phyloP scores from a whole-genome alignment of 2,888 invertebrate species.

The Nymphalis c-album region DNA sequence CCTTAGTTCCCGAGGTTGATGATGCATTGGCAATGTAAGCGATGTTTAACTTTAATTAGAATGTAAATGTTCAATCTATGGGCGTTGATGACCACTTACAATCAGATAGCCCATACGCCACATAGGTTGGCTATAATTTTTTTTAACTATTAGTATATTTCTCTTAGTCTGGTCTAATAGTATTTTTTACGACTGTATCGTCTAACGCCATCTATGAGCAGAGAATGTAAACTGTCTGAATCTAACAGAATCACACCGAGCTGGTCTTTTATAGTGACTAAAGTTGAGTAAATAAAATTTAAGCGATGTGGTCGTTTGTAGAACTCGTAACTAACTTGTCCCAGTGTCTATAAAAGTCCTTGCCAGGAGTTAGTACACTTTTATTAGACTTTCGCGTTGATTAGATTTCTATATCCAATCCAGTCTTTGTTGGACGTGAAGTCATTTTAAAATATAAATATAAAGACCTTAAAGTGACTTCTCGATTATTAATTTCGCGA shows the following conservation, averaged over 20 bases:
- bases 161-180: neutral
- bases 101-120: too few relatives aligned
- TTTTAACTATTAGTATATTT: too few relatives aligned
- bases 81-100: too few relatives aligned
- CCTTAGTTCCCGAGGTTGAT: too few relatives aligned
- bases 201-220: conserved; percentile 66
- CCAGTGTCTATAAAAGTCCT: conserved; percentile 35
- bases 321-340: conserved; percentile 47
- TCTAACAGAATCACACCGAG: conserved; percentile 51
- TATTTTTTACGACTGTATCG: conserved; percentile 60
- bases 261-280: conserved; percentile 65
- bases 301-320: conserved; percentile 65
- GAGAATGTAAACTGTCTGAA: conserved; percentile 68
- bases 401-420: conserved; percentile 35
- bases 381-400: conserved; percentile 39
- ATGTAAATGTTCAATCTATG: too few relatives aligned
- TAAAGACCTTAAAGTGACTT: neutral
- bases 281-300: conserved; percentile 68
- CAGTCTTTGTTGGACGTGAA: conserved; percentile 12
- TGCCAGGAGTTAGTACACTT: conserved; percentile 39
- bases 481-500: too few relatives aligned
- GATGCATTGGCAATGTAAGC: too few relatives aligned
- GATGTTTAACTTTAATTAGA: too few relatives aligned
- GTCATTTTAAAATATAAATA: neutral
- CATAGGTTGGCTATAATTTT: too few relatives aligned